Conservation (phyloP, 2,888 invertebrate genomes). For the Lithodes maja region DNA sequence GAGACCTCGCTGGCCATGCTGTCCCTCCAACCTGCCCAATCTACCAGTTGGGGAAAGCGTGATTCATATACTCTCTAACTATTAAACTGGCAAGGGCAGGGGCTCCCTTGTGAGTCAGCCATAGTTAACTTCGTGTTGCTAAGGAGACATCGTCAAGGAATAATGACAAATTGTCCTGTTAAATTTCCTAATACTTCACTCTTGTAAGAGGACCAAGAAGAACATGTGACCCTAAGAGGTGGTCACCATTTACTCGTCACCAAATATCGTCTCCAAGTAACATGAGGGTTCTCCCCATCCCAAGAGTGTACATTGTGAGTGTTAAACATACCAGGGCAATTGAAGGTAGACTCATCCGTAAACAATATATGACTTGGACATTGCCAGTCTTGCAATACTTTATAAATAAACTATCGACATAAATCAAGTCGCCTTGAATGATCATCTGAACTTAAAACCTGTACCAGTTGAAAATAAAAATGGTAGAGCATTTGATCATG, state of each 20-base stretch:
- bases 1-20: slow-evolving; percentile 9
- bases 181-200: background rate
- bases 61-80: background rate
- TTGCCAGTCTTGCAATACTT: background rate
- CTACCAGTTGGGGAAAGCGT: background rate
- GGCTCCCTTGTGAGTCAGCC: background rate
- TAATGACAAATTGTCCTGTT: background rate
- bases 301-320: slow-evolving; percentile 5
- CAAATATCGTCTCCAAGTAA: background rate
- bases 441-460: slow-evolving; percentile 5
- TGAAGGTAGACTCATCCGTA: slow-evolving; percentile 3
- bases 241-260: background rate
- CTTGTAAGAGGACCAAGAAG: slow-evolving; percentile 7
- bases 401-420: background rate
- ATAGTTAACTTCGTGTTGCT: slow-evolving; percentile 7
- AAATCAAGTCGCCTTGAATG: slow-evolving; percentile 16
- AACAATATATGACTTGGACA: slow-evolving; percentile 4
- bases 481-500: slow-evolving; percentile 6
- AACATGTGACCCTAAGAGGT: slow-evolving; percentile 6
- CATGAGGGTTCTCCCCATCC: slow-evolving; percentile 17
- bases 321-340: slow-evolving; percentile 4
- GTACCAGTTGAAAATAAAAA: background rate
- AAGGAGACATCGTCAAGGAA: background rate
- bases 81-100: slow-evolving; percentile 1
- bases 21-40: background rate